Conservation (phyloP, 2,113 vertebrate genomes). For the Crotophaga sulcirostris region DNA sequence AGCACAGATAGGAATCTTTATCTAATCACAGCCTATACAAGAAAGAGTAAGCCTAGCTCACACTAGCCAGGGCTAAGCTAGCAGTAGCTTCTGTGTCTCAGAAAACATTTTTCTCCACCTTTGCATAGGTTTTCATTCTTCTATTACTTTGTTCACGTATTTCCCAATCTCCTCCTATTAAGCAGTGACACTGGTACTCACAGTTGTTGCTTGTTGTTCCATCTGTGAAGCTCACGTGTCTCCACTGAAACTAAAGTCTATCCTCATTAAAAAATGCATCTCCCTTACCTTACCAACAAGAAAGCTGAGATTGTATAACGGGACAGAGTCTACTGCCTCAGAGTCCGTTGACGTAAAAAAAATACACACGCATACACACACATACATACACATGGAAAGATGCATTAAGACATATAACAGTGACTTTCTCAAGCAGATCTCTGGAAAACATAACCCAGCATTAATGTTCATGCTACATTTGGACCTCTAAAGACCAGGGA, state of each 20-base stretch:
- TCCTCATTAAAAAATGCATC: constrained; percentile 41
- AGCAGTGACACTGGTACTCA: constrained; percentile 58
- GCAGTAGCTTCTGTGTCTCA: background rate
- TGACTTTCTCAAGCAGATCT: constrained; percentile 32
- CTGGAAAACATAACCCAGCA: constrained; percentile 41
- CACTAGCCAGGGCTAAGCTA: background rate
- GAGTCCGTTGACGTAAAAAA: constrained; percentile 63
- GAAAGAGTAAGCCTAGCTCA: background rate
- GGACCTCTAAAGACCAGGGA: background rate
- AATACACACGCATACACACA: constrained; percentile 40
- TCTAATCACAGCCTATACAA: background rate
- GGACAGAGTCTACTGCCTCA: constrained; percentile 71
- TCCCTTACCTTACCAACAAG: constrained; percentile 73
- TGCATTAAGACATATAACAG: constrained; percentile 3
- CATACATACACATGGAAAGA: constrained; percentile 48
- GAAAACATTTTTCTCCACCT: background rate
- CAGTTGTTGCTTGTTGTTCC: constrained; percentile 47
- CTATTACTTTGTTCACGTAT: background rate
- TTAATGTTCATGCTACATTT: constrained; percentile 3
- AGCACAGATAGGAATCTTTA: background rate
- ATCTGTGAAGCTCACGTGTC: constrained; percentile 40
- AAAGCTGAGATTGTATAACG: constrained; percentile 71
- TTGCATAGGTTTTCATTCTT: background rate
- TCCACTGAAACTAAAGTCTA: constrained; percentile 62
- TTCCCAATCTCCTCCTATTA: background rate